Evolutionary conservation across 2,797 vertebrate species (phyloP).

Genomic region (Podargus strigoides): DNA sequence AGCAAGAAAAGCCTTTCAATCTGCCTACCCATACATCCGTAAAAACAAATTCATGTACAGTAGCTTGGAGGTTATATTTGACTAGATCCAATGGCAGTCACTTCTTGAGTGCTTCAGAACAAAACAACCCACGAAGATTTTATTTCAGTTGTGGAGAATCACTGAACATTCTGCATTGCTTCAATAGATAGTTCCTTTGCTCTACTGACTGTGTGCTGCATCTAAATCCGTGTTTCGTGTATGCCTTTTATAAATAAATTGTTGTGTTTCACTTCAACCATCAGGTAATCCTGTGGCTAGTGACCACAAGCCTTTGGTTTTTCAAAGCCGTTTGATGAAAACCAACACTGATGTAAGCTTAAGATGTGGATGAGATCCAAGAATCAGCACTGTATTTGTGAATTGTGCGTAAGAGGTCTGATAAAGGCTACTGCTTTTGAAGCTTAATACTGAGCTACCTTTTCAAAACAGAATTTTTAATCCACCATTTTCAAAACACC

Average conservation of each 20-base stretch:
- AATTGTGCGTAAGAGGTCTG: neutral
- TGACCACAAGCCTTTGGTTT: neutral
- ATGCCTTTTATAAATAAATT: neutral
- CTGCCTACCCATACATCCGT: neutral
- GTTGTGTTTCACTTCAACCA: neutral
- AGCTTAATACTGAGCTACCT: neutral
- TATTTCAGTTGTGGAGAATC: neutral
- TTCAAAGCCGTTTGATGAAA: neutral
- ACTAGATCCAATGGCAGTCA: neutral
- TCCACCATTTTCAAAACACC: neutral
- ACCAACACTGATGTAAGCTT: neutral
- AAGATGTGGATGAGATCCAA: neutral
- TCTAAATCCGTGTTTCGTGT: neutral
- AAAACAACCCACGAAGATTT: neutral
- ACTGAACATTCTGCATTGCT: neutral
- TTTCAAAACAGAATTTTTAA: neutral
- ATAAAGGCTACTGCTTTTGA: neutral
- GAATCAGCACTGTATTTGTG: neutral
- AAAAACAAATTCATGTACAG: neutral
- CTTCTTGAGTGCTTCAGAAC: neutral
- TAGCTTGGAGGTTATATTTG: neutral
- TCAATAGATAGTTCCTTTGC: neutral
- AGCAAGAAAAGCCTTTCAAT: neutral
- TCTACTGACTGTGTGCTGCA: neutral
- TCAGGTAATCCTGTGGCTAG: neutral